phyloP scores from a whole-genome alignment of 1,140 invertebrate species.

The Andricus grossulariae region DNA sequence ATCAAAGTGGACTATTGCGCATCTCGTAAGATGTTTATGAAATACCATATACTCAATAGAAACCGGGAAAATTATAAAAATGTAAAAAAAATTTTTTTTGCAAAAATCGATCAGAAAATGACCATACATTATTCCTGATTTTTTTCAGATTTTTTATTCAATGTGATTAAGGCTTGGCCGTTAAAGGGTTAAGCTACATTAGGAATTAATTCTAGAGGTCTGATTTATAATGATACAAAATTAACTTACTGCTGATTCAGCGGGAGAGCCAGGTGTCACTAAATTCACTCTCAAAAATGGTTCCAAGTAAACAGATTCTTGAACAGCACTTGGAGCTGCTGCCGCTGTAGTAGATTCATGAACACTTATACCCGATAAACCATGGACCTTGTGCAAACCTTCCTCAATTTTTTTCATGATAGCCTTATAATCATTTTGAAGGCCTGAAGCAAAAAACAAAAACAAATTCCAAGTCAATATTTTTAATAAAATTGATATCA shows the following conservation, averaged over 20 bases:
- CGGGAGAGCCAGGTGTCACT: constrained; percentile 87
- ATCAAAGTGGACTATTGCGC: too few species aligned
- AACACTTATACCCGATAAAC: constrained; percentile 39
- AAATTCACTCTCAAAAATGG: constrained; percentile 85
- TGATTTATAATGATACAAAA: background rate
- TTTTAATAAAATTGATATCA: background rate
- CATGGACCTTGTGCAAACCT: constrained; percentile 80
- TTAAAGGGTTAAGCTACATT: background rate
- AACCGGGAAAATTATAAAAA: too few species aligned
- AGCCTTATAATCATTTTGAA: constrained; percentile 93
- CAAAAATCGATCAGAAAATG: too few species aligned
- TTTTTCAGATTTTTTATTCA: too few species aligned
- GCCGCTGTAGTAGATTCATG: constrained; percentile 35
- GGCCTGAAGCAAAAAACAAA: constrained; percentile 75
- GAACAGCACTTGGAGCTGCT: constrained; percentile 33
- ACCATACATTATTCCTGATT: too few species aligned
- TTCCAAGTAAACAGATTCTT: constrained; percentile 53
- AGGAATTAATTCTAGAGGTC: background rate
- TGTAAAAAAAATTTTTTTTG: too few species aligned
- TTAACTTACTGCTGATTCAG: constrained; percentile 83
- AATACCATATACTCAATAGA: too few species aligned
- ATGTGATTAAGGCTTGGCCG: too few species aligned
- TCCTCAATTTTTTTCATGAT: constrained; percentile 92
- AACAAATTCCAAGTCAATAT: background rate
- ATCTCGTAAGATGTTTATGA: too few species aligned